Conservation (phyloP, 2,113 vertebrate genomes). For the Symphodus melops region DNA sequence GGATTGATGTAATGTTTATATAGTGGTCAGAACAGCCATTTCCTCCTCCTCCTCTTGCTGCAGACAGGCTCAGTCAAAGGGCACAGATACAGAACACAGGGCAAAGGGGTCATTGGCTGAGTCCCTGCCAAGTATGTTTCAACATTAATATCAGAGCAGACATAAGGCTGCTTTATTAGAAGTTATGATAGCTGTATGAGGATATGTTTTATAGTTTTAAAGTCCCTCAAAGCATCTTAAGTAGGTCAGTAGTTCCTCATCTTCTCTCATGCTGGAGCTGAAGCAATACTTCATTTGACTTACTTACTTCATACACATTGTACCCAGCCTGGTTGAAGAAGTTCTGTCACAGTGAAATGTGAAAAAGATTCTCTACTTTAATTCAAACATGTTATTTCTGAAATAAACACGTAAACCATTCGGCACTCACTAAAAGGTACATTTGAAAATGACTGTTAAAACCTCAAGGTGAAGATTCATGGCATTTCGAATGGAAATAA, state of each 20-base stretch:
- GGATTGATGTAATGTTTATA: slow-evolving; percentile 80
- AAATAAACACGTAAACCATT: too few relatives aligned
- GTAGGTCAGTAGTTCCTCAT: neutral
- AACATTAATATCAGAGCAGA: neutral
- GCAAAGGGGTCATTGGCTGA: slow-evolving; percentile 24
- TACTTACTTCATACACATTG: too few relatives aligned
- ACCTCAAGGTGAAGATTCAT: too few relatives aligned
- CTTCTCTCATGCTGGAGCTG: neutral
- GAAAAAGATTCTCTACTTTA: too few relatives aligned
- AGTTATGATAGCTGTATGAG: neutral
- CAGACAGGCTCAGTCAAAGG: slow-evolving; percentile 58
- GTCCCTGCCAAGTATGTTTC: slow-evolving; percentile 29
- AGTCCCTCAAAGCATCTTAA: neutral
- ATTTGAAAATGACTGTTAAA: too few relatives aligned
- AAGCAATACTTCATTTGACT: too few relatives aligned
- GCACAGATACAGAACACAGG: slow-evolving; percentile 40
- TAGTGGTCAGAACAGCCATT: slow-evolving; percentile 71
- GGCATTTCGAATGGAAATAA: too few relatives aligned
- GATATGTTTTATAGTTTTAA: neutral
- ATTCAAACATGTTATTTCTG: too few relatives aligned
- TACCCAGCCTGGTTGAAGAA: too few relatives aligned
- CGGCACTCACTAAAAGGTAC: too few relatives aligned
- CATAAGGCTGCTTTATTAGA: neutral
- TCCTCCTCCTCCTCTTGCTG: slow-evolving; percentile 65
- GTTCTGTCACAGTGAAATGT: too few relatives aligned